A percentile compares a stretch with the other conserved stretches of the same genome.
Evolutionary conservation across 2,888 invertebrate genomes (phyloP).

Genomic region (Pimpla rufipes): DNA sequence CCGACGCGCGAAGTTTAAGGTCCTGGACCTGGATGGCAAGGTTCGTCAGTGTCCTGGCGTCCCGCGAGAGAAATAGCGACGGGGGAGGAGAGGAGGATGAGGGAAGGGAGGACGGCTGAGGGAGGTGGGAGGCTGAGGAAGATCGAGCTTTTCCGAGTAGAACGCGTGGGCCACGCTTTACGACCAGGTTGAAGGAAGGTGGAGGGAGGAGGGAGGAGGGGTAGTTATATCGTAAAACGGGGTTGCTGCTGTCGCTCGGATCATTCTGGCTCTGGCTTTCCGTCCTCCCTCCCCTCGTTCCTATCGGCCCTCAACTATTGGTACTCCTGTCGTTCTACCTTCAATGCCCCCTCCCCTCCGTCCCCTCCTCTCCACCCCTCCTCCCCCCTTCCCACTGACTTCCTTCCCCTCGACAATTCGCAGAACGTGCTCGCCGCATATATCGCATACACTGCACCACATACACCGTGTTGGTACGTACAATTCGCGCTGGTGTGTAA

Average conservation of each 20-base stretch:
- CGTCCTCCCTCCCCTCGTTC: constrained; percentile 31
- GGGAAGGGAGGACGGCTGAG: not conserved
- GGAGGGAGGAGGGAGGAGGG: no score
- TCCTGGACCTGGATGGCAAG: constrained; percentile 70
- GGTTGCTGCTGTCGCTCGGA: constrained; percentile 57
- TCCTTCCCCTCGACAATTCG: constrained; percentile 18
- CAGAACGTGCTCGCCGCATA: constrained; percentile 13
- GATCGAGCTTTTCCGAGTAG: constrained; percentile 45
- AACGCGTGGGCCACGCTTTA: constrained; percentile 68
- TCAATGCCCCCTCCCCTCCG: constrained; percentile 12
- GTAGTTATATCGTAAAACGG: constrained; percentile 64
- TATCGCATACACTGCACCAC: no score
- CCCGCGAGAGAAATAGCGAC: not conserved
- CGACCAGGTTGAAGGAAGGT: constrained; percentile 85
- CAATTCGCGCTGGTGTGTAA: not conserved
- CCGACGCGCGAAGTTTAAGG: constrained; percentile 76
- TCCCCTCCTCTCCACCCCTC: constrained; percentile 1
- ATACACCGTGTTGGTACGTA: no score
- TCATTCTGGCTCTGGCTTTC: constrained; percentile 40
- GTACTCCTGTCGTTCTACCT: constrained; percentile 23
- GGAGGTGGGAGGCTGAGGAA: constrained; percentile 11
- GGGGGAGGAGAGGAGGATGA: not conserved
- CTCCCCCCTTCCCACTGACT: constrained; percentile 3
- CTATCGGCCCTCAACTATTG: constrained; percentile 26
- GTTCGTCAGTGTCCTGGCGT: constrained; percentile 68